phyloP scores from a whole-genome alignment of 2,888 invertebrate genomes.

The Tupiocoris notatus region DNA sequence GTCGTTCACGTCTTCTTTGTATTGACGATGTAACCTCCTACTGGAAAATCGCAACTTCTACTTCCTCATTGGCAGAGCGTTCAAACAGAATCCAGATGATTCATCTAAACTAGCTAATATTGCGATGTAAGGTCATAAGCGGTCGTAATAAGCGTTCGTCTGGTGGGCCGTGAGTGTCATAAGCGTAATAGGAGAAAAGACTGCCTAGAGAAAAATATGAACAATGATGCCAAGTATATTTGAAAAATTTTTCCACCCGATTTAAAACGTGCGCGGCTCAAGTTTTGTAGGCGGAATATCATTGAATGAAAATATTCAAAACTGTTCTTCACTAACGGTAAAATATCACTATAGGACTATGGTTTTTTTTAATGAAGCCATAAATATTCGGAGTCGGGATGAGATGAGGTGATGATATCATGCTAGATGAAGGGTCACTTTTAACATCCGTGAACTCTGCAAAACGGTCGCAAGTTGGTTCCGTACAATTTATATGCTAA shows the following conservation, averaged over 20 bases:
- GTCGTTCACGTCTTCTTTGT: not conserved
- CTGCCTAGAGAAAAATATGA: too few species aligned
- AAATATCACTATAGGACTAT: not conserved
- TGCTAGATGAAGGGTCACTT: not conserved
- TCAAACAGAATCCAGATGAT: too few species aligned
- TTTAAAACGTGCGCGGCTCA: too few species aligned
- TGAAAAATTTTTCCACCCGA: too few species aligned
- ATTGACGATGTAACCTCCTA: not conserved
- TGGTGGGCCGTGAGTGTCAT: too few species aligned
- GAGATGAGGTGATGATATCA: not conserved
- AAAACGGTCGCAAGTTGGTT: not conserved
- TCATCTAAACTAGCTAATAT: too few species aligned
- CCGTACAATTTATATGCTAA: not conserved
- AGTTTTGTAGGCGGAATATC: too few species aligned
- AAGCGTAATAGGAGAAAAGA: too few species aligned
- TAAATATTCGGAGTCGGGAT: not conserved
- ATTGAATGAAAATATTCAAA: not conserved
- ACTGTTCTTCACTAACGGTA: not conserved
- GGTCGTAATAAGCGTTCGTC: too few species aligned
- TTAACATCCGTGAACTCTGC: not conserved
- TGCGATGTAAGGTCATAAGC: too few species aligned
- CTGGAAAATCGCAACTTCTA: not conserved
- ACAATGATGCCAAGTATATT: too few species aligned
- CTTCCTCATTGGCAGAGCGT: not conserved
- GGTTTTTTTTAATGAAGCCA: not conserved